Percentiles rank a stretch among this genome's conserved stretches.
phyloP scores from a whole-genome alignment of 37 sponge, comb jelly and placozoan species.

The Beroe ovata region DNA sequence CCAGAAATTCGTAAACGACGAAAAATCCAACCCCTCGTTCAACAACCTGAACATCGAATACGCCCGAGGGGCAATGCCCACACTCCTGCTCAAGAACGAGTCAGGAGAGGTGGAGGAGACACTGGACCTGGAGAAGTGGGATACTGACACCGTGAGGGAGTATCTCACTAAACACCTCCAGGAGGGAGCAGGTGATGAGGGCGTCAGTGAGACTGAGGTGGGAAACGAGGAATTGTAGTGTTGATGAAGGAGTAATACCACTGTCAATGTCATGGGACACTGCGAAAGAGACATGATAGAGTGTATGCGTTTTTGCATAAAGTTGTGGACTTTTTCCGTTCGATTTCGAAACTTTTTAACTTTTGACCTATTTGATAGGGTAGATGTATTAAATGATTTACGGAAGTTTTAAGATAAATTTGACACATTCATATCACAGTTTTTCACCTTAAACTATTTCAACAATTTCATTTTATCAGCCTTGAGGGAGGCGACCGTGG shows the following conservation, averaged over 20 bases:
- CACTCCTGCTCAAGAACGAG: slow-evolving; percentile 37
- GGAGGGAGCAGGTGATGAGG: neutral
- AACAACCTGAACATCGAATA: slow-evolving; percentile 26
- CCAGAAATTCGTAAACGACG: slow-evolving; percentile 56
- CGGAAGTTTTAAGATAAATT: too few species aligned
- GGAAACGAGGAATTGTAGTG: neutral
- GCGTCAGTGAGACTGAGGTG: neutral
- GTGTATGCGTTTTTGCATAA: too few species aligned
- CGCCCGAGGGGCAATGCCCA: slow-evolving; percentile 32
- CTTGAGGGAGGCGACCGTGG: slow-evolving; percentile 15
- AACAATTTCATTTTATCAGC: neutral
- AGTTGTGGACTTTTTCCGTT: too few species aligned
- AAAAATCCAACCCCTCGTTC: neutral
- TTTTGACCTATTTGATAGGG: too few species aligned
- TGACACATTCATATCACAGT: neutral
- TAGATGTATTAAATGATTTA: too few species aligned
- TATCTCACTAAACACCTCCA: slow-evolving; percentile 42
- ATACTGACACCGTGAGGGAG: slow-evolving; percentile 45
- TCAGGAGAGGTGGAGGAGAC: slow-evolving; percentile 47
- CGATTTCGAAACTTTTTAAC: neutral
- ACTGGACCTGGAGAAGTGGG: slow-evolving; percentile 42
- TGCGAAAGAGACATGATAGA: too few species aligned
- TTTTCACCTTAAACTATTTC: neutral
- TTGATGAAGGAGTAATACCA: too few species aligned
- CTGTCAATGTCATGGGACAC: too few species aligned